Evolutionary conservation across 2,797 vertebrate species (phyloP).

Genomic region (Microctenopoma stevenorrisi): DNA sequence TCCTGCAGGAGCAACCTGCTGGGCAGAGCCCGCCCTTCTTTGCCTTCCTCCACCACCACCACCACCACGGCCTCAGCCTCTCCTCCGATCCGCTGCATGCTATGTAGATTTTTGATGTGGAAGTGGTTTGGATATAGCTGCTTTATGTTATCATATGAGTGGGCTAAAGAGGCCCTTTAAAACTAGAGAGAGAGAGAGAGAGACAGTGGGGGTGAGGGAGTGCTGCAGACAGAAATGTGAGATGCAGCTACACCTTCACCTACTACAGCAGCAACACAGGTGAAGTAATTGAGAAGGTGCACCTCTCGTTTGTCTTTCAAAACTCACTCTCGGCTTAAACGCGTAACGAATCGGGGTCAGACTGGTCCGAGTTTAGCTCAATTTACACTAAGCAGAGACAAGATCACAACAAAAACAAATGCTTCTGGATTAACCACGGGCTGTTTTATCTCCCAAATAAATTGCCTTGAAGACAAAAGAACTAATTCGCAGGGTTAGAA

Average conservation of each 20-base stretch:
- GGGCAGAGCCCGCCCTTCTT: conserved; percentile 26
- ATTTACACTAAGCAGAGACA: conserved; percentile 62
- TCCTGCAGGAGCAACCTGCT: conserved; percentile 48
- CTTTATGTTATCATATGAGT: conserved; percentile 28
- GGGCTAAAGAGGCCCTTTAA: conserved; percentile 27
- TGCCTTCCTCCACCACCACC: background rate
- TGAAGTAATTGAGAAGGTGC: conserved; percentile 1
- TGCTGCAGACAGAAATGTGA: conserved; percentile 1
- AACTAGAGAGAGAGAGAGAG: background rate
- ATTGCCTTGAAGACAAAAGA: conserved; percentile 78
- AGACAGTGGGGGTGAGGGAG: background rate
- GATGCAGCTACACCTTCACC: background rate
- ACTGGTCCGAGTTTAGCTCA: conserved; percentile 39
- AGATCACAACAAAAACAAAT: conserved; percentile 65
- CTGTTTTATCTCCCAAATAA: conserved; percentile 75
- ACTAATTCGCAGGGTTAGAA: conserved; percentile 63
- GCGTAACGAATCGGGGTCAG: conserved; percentile 61
- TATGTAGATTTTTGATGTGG: conserved; percentile 19
- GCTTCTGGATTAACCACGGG: conserved; percentile 69
- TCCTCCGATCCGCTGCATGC: conserved; percentile 5
- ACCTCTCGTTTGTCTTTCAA: conserved; percentile 43
- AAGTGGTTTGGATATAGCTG: conserved; percentile 17
- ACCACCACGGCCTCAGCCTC: background rate
- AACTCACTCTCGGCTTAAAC: conserved; percentile 26
- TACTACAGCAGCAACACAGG: background rate